Base-by-base conservation (phyloP, 2,113 vertebrate species). In the Eulemur rufifrons region DNA sequence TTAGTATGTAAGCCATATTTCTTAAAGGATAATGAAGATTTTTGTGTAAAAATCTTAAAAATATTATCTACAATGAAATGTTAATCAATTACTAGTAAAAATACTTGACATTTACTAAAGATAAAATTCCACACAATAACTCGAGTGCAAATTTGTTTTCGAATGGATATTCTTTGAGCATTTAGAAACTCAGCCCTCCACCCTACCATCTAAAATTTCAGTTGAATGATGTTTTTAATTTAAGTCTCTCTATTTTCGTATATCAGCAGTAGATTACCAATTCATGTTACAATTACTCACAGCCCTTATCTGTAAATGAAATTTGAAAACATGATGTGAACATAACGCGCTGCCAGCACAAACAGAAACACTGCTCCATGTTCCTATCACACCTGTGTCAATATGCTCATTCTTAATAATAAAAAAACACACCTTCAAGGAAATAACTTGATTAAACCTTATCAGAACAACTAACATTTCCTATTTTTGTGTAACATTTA, bases 261-360 rank as follows among this genome's bases (percentile, higher is more conserved):
- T 42, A 97, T 98, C 98, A 98, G 86, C 87, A 89, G 50, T 56
- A 98, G 98, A 98, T 98, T 98, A 98, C 94, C 74, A 69, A 96
- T 98, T 98, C 95, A 82, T 86, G 92, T 92, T 96, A 98, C 98
- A 98, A 98, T 98, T 98, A 98, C 95, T 98, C 97, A 97, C 80
- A 93, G 47, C 8, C 85, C 95, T 98, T 98, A 98, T 98, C 98
- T 98, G 95, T 97, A 98, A 98, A 97, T 89, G 96, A 98, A 98
- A 98, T 98, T 98, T 97, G 95, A 87, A 96, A 98, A 98, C 96
- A 98, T 96, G 97, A 98, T 96, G 94, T 71, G 96, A 98, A 96
- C 98, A 98, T 91, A 97, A 98, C 98, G 95, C 54, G 84, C 94
- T 97, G 95, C 95, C 95, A 97, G 89, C 95, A 97, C 71, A 98